Evolutionary conservation across 2,888 invertebrate genomes (phyloP).

Genomic region (Torymus auratus): DNA sequence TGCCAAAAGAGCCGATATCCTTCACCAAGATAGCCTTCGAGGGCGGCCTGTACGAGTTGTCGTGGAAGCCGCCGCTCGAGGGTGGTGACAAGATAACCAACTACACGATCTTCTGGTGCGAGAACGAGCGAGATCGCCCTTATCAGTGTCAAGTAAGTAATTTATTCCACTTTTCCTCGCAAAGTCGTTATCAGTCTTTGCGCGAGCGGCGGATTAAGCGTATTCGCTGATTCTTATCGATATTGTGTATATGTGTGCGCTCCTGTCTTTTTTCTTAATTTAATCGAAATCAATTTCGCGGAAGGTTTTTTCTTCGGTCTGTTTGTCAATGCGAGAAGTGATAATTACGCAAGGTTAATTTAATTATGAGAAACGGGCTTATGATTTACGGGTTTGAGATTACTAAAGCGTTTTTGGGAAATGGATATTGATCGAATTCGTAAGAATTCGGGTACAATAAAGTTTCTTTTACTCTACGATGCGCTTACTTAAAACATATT

Average conservation of each 20-base stretch:
- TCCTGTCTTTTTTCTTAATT: background rate
- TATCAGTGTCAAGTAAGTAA: constrained; percentile 79
- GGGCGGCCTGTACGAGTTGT: constrained; percentile 84
- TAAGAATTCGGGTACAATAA: no score
- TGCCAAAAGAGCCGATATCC: constrained; percentile 78
- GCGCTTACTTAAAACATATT: no score
- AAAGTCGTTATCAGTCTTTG: constrained; percentile 6
- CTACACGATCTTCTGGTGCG: constrained; percentile 91
- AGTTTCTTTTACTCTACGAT: no score
- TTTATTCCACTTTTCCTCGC: background rate
- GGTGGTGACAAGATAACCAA: constrained; percentile 78
- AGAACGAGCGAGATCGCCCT: constrained; percentile 79
- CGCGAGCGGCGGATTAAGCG: constrained; percentile 6
- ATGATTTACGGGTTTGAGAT: no score
- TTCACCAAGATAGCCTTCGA: constrained; percentile 86
- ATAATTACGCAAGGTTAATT: background rate
- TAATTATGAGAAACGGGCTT: no score
- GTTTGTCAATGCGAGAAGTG: background rate
- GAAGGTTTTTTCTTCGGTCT: background rate
- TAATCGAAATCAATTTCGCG: constrained; percentile 11
- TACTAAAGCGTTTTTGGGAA: no score
- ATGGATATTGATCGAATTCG: no score
- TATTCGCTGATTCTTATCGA: background rate
- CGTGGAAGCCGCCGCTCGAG: constrained; percentile 83
- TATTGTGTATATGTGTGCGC: background rate